phyloP scores from a whole-genome alignment of 1,140 invertebrate genomes.

The Anoplolepis gracilipes region DNA sequence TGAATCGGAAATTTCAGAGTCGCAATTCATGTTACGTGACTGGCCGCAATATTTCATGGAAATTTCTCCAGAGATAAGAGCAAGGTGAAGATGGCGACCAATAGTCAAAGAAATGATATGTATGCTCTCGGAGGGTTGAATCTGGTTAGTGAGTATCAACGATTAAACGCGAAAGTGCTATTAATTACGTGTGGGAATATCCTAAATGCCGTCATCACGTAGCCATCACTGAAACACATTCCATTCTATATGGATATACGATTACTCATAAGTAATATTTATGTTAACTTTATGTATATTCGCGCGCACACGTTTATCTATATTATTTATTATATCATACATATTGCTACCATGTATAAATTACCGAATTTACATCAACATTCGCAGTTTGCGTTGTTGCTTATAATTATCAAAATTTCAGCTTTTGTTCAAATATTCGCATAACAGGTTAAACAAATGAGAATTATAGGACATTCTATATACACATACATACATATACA shows the following conservation, averaged over 20 bases:
- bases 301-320: background rate
- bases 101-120: constrained; percentile 41
- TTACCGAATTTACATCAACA: background rate
- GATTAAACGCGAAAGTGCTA: constrained; percentile 6
- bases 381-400: background rate
- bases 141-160: background rate
- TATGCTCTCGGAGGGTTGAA: constrained; percentile 25
- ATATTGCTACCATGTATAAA: background rate
- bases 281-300: background rate
- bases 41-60: constrained; percentile 70
- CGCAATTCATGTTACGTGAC: constrained; percentile 72
- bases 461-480: background rate
- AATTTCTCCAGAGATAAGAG: constrained; percentile 67
- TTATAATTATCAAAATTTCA: constrained; percentile 5
- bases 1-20: constrained; percentile 70
- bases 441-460: background rate
- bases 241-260: background rate
- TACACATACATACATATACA: no score
- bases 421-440: background rate
- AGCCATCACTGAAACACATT: background rate
- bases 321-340: background rate
- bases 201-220: background rate
- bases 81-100: constrained; percentile 47
- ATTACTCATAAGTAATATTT: background rate
- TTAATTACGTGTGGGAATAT: background rate